Base-by-base conservation (phyloP, 2,888 invertebrate genomes). In the Drosophila antonietae region DNA sequence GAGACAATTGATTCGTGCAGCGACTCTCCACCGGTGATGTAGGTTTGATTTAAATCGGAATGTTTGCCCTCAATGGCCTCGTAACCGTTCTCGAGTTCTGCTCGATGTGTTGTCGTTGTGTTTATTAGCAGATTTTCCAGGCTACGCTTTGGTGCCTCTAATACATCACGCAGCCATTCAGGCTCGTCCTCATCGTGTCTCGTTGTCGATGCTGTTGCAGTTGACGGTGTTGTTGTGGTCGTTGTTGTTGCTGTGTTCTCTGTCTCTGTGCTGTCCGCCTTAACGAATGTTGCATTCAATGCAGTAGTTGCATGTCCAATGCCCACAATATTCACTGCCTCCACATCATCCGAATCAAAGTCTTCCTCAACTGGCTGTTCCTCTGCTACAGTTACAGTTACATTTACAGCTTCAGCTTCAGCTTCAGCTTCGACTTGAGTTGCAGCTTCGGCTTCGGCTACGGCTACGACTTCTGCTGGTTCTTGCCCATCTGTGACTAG, bases 91-190 rank as follows among this genome's bases (percentile, higher is more conserved):
- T 88, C 88, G 2, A 70, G 69, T 18, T 83, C 83, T n/a, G 66
- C 74, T 18, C 64, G 70, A 31, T 73, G 73, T 35, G 73, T 15
- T 65, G 60, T 37, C 73, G 78, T 73, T 49, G 68, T 73, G 23
- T 15, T 46, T 41, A 91, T 90, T 44, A 92, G 73, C 66, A 91
- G 86, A 79, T 91, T 92, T 70, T 92, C 92, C 68, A 92, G 79
- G 71, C 91, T 92, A 55, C 92, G 91, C 71, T 92, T 92, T 57
- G 95, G 94, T 51, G 94, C 94, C 68, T 95, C 95, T 69, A 94
- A 92, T 56, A 94, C 94, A 88, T 94, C 94, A 64, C 94, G 93
- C 65, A 94, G 90, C 94, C 94, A 94, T 89, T 94, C 94, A 20
- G 94, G 94, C 72, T 94, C 94, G 70, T 93, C 93, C 55, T 93